These are phyloP conservation scores for Sebastes flavidus DNA, from an alignment of 2,797 vertebrate genomes.

Conservation along the genomic window DNA sequence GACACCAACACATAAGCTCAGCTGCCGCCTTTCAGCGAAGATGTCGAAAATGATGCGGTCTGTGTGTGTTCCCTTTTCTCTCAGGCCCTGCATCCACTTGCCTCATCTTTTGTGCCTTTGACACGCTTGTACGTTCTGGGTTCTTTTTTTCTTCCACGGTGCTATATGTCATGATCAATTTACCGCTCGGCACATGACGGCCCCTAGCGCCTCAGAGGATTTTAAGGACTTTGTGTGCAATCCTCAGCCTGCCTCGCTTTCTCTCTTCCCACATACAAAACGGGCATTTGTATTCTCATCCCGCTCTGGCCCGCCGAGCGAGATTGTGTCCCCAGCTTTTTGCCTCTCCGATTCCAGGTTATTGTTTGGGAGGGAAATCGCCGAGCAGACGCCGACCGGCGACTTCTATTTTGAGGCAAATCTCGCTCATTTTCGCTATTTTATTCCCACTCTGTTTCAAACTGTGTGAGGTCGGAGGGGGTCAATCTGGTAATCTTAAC, in stretches of 20 bases:
- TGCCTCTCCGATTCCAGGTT: slow-evolving; percentile 62
- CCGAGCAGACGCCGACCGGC: slow-evolving; percentile 38
- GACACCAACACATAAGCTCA: slow-evolving; percentile 40
- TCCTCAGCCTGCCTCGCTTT: slow-evolving; percentile 63
- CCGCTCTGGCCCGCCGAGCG: slow-evolving; percentile 54
- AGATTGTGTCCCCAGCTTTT: slow-evolving; percentile 61
- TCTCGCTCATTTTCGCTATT: background rate
- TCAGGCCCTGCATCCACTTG: slow-evolving; percentile 54
- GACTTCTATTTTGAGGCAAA: slow-evolving; percentile 35
- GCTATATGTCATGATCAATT: slow-evolving; percentile 82
- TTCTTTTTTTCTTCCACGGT: slow-evolving; percentile 52
- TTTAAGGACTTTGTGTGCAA: slow-evolving; percentile 77
- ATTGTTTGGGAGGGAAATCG: slow-evolving; percentile 57
- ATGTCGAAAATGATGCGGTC: slow-evolving; percentile 51
- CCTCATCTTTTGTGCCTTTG: slow-evolving; percentile 74
- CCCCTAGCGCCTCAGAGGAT: slow-evolving; percentile 76
- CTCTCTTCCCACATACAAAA: slow-evolving; percentile 72
- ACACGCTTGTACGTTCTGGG: slow-evolving; percentile 74
- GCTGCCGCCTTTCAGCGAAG: slow-evolving; percentile 43
- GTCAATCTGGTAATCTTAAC: slow-evolving; percentile 37
- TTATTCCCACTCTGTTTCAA: slow-evolving; percentile 9
- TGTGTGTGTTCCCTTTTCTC: slow-evolving; percentile 73
- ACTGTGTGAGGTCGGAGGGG: slow-evolving; percentile 1
- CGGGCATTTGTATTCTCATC: slow-evolving; percentile 74
- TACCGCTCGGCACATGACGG: slow-evolving; percentile 81